Evolutionary conservation across 2,888 invertebrate genomes (phyloP), one percentile per base, ranked within the genome.

Genomic region (Chorisops tibialis): DNA sequence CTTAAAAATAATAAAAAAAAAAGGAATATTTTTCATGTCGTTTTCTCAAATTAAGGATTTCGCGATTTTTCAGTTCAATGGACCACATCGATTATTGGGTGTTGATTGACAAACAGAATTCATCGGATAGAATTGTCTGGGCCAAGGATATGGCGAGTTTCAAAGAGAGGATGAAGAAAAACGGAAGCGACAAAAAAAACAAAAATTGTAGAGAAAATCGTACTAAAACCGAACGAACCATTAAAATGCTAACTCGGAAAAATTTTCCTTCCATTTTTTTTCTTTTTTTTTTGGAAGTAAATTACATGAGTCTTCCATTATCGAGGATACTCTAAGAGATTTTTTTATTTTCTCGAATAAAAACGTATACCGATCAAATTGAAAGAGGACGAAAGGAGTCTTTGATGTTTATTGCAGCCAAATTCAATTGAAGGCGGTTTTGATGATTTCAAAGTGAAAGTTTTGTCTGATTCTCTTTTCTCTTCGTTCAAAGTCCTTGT

Each of bases 301-400:
- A 52, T 52, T 52, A 52, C 52, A 52, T n/a, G 52, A 52, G 30
- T 52, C 52, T 52, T 52, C 52, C 52, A 52, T 52, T 52, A 52
- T 39, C 50, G 30, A 30, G 30, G 30, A 30, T 30, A 30, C 30
- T 30, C 30, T 30, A 12, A 12, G 48, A 11, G 48, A 12, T 12
- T 22, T 48, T 48, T 48, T n/a, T n/a, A n/a, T n/a, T n/a, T 48
- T 24, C 5, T 22, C 22, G 24, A 16, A n/a, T n/a, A n/a, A 37
- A 16, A 4, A 5, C 18, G 51, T 5, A 16, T n/a, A 5, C 11
- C 19, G 22, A 16, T 6, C 52, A 37, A 52, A 39, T 38, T 21
- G 52, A 21, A 49, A 52, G 38, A 18, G 52, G n/a, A 30, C 4
- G 35, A n/a, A 39, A 52, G 38, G 14, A 18, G 52, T 39, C 52